Percentiles rank a stretch among this genome's conserved stretches.
These are phyloP conservation scores for Dissostichus mawsoni DNA, from an alignment of 2,113 vertebrate species.

Conservation along the genomic window DNA sequence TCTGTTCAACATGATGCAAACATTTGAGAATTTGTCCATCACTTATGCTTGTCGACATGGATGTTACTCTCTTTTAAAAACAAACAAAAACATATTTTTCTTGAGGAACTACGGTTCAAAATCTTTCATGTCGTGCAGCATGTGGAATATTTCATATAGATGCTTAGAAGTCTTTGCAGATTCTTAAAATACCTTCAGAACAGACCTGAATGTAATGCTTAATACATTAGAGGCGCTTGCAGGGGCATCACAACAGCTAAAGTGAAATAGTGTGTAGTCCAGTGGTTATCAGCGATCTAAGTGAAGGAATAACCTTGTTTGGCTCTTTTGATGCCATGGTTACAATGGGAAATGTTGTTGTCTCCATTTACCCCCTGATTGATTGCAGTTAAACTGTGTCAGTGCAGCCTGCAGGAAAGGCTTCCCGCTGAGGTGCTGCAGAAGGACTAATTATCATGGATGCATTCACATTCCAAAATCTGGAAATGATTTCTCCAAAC, in stretches of 20 bases:
- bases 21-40: not conserved
- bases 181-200: slow-evolving; percentile 1
- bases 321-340: slow-evolving; percentile 1
- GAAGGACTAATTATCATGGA: slow-evolving; percentile 55
- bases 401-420: slow-evolving; percentile 13
- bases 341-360: slow-evolving; percentile 26
- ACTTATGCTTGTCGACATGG: not conserved
- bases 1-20: not conserved
- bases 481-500: slow-evolving; percentile 75
- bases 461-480: slow-evolving; percentile 65
- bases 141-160: not conserved
- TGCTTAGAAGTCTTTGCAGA: not conserved
- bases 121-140: not conserved
- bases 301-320: not conserved
- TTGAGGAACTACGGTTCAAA: not conserved
- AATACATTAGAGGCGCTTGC: not conserved
- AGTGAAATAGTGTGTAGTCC: not conserved
- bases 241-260: not conserved
- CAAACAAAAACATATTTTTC: not conserved
- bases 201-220: not conserved
- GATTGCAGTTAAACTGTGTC: slow-evolving; percentile 31
- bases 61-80: not conserved
- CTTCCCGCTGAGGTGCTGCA: slow-evolving; percentile 46
- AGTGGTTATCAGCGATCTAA: not conserved
- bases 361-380: slow-evolving; percentile 22